A percentile compares a stretch with the other conserved stretches of the same genome.
These are phyloP conservation scores for Chalcosyrphus nemorum DNA, from an alignment of 2,888 invertebrate genomes.

Conservation along the genomic window DNA sequence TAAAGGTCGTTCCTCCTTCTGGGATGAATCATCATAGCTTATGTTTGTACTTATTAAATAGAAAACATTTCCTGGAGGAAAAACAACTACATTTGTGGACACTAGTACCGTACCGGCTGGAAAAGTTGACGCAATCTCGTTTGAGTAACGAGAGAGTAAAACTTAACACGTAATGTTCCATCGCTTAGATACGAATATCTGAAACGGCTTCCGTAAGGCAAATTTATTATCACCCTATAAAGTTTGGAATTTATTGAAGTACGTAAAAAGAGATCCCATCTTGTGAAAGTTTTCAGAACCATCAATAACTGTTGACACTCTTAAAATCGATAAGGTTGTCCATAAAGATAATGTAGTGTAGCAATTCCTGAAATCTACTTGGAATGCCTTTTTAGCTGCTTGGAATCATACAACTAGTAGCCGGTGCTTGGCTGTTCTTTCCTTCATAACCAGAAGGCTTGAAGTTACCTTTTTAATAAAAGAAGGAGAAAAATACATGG, in stretches of 20 bases:
- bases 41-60: not conserved
- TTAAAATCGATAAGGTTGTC: not conserved
- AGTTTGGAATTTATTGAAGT: not conserved
- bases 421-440: not conserved
- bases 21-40: not conserved
- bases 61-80: not conserved
- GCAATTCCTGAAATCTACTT: not conserved
- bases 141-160: not conserved
- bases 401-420: not conserved
- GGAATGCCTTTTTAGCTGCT: not conserved
- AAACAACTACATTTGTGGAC: not conserved
- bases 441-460: not conserved
- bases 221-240: not conserved
- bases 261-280: not conserved
- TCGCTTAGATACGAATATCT: not conserved
- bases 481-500: not conserved
- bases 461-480: not conserved
- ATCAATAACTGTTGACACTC: not conserved
- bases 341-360: not conserved
- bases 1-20: not conserved
- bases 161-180: not conserved
- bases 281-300: not conserved
- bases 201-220: not conserved
- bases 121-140: not conserved
- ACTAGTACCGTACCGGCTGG: not conserved